These are phyloP conservation scores for Ceyx melanurus DNA, from an alignment of 2,113 vertebrate genomes.

Conservation along the genomic window DNA sequence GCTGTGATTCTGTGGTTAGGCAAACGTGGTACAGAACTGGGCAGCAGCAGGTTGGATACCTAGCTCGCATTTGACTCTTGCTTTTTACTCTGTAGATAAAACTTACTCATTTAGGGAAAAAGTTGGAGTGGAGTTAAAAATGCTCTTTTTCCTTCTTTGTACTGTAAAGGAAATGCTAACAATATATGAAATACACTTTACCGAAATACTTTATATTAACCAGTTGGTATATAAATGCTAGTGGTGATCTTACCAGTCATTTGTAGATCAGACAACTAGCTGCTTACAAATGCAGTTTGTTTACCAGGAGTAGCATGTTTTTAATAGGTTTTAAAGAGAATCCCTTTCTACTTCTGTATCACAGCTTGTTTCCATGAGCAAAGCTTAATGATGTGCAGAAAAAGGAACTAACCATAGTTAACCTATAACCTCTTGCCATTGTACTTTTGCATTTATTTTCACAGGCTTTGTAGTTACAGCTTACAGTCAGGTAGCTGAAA, in stretches of 20 bases:
- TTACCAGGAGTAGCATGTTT: background rate
- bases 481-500: background rate
- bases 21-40: background rate
- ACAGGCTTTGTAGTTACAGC: background rate
- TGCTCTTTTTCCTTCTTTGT: background rate
- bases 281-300: background rate
- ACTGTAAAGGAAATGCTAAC: background rate
- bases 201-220: too few species aligned
- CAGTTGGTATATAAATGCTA: background rate
- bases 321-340: background rate
- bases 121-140: background rate
- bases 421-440: background rate
- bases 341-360: background rate
- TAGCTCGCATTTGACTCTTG: accelerated
- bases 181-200: background rate
- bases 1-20: background rate
- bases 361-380: background rate
- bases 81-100: background rate
- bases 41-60: background rate
- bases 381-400: background rate
- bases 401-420: background rate
- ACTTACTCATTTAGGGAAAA: background rate
- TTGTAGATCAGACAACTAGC: background rate
- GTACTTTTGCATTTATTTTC: background rate
- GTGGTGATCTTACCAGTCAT: background rate